Evolutionary conservation across 2,797 vertebrate genomes (phyloP).

Genomic region (Tauraco hartlaubi): DNA sequence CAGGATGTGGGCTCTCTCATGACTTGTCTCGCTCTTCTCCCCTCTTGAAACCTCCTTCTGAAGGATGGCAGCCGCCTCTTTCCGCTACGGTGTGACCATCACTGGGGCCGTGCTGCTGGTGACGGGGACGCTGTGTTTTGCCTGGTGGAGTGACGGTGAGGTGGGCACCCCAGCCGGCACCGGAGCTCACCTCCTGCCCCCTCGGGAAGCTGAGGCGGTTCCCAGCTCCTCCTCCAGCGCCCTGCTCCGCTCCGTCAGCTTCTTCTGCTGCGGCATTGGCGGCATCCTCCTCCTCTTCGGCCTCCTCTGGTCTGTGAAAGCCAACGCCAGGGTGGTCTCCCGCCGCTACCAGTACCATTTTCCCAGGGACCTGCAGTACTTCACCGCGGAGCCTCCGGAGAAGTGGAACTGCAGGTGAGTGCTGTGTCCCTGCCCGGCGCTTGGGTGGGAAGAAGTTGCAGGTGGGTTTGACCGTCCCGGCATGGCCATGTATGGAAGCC

Average conservation of each 20-base stretch:
- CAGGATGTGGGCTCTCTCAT: slow-evolving; percentile 17
- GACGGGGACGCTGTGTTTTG: slow-evolving; percentile 75
- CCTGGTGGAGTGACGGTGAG: slow-evolving; percentile 78
- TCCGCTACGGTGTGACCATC: slow-evolving; percentile 70
- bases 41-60: background rate
- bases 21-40: background rate
- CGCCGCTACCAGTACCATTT: slow-evolving; percentile 71
- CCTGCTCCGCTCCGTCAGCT: slow-evolving; percentile 75
- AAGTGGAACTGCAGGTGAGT: slow-evolving; percentile 77
- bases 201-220: background rate
- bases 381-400: slow-evolving; percentile 66
- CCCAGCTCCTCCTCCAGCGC: slow-evolving; percentile 46
- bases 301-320: slow-evolving; percentile 77
- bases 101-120: slow-evolving; percentile 71
- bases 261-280: slow-evolving; percentile 75
- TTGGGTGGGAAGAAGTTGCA: background rate
- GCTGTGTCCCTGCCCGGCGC: fast-evolving
- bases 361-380: slow-evolving; percentile 76
- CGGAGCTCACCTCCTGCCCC: background rate
- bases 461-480: background rate
- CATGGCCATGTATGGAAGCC: fast-evolving
- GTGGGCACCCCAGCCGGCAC: background rate
- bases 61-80: slow-evolving; percentile 40
- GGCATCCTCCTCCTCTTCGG: slow-evolving; percentile 76
- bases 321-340: slow-evolving; percentile 54